Conservation (phyloP, 2,888 invertebrate species). For the Ennomos quercinarius region DNA sequence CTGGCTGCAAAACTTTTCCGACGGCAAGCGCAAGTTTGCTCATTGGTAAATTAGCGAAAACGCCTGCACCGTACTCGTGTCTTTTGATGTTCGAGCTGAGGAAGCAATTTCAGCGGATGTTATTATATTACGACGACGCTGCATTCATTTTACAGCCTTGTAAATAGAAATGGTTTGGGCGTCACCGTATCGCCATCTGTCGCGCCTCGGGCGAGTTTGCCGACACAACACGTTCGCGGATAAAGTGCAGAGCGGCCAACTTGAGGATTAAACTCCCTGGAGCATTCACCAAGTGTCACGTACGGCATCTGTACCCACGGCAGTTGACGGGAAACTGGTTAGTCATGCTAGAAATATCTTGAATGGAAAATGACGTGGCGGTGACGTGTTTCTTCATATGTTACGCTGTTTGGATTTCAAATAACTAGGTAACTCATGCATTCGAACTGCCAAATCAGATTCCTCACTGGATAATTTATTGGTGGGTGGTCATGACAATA, state of each 20-base stretch:
- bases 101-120: constrained; percentile 53
- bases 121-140: constrained; percentile 48
- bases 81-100: constrained; percentile 57
- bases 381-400: constrained; percentile 19
- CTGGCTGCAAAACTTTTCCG: constrained; percentile 21
- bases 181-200: constrained; percentile 27
- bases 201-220: constrained; percentile 14
- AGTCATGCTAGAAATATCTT: constrained; percentile 29
- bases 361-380: constrained; percentile 21
- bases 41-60: constrained; percentile 53
- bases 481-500: constrained; percentile 3
- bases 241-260: constrained; percentile 15
- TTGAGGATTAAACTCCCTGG: constrained; percentile 10
- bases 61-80: constrained; percentile 44
- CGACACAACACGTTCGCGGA: constrained; percentile 18
- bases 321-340: constrained; percentile 12
- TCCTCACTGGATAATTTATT: constrained; percentile 17
- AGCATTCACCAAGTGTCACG: constrained; percentile 19
- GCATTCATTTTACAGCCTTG: constrained; percentile 45
- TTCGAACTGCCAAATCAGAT: constrained; percentile 15
- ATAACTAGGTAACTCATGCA: not conserved
- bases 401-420: not conserved
- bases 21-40: constrained; percentile 44
- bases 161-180: constrained; percentile 44
- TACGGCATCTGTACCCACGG: constrained; percentile 9